Evolutionary conservation across 2,888 invertebrate genomes (phyloP).

Genomic region (Carpatolechia fugitivella): DNA sequence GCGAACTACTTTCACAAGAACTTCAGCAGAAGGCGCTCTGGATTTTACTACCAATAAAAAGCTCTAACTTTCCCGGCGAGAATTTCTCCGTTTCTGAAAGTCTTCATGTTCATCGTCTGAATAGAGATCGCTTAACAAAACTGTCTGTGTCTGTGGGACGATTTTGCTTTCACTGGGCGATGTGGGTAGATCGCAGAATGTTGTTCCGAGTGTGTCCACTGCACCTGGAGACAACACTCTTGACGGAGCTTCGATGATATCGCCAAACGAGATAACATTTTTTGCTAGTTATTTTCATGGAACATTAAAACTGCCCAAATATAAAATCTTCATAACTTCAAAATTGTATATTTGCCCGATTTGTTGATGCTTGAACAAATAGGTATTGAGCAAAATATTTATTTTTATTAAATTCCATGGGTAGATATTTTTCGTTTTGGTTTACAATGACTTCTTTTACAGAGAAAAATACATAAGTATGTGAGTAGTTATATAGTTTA

Average conservation of each 20-base stretch:
- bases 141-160: background rate
- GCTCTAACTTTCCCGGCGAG: background rate
- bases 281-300: too few relatives aligned
- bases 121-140: background rate
- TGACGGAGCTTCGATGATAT: background rate
- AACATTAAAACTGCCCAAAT: too few relatives aligned
- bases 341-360: too few relatives aligned
- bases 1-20: too few relatives aligned
- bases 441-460: too few relatives aligned
- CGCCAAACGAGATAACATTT: background rate
- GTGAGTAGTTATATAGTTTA: too few relatives aligned
- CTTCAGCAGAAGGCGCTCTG: background rate
- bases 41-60: background rate
- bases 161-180: constrained; percentile 31
- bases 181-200: constrained; percentile 30
- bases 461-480: too few relatives aligned
- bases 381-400: too few relatives aligned
- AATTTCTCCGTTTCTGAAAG: constrained; percentile 13
- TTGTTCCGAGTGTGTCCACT: constrained; percentile 35
- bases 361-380: too few relatives aligned
- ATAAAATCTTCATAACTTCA: too few relatives aligned
- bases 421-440: too few relatives aligned
- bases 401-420: too few relatives aligned
- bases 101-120: background rate
- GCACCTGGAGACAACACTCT: constrained; percentile 26